A percentile compares a stretch with the other conserved stretches of the same genome.
Evolutionary conservation across 2,888 invertebrate genomes (phyloP).

Genomic region (Blera fallax): DNA sequence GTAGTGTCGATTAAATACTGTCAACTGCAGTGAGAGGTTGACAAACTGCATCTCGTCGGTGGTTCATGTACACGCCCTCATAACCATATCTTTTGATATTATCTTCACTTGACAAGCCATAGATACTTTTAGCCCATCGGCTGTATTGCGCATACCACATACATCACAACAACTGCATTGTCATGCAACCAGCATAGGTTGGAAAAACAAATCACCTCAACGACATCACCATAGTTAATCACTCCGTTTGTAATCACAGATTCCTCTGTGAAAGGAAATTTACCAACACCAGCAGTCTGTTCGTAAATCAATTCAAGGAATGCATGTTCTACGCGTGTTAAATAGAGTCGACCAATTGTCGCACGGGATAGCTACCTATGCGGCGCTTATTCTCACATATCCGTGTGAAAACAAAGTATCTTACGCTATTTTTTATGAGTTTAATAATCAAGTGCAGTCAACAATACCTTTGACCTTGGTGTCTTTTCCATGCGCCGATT

Average conservation of each 20-base stretch:
- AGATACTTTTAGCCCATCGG: background rate
- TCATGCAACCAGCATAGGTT: background rate
- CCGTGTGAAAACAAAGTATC: conserved; percentile 31
- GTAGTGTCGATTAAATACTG: no score
- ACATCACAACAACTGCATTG: background rate
- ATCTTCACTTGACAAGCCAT: no score
- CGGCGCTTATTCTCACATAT: background rate
- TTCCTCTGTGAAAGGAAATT: conserved; percentile 1
- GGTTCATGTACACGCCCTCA: no score
- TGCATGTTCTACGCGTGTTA: conserved; percentile 23
- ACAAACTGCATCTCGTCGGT: no score
- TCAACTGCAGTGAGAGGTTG: no score
- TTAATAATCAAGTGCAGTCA: conserved; percentile 29
- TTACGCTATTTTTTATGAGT: background rate
- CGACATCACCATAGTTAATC: background rate
- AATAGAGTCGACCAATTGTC: background rate
- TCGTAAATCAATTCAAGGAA: conserved; percentile 29
- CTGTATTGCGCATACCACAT: background rate
- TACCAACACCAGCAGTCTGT: background rate
- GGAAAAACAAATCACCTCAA: background rate
- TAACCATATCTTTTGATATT: no score
- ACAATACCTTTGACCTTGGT: conserved; percentile 33
- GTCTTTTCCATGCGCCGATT: background rate
- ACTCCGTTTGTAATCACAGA: background rate
- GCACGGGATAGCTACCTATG: background rate